Evolutionary conservation across 2,797 vertebrate species (phyloP).

Genomic region (Melanotaenia maccullochi): DNA sequence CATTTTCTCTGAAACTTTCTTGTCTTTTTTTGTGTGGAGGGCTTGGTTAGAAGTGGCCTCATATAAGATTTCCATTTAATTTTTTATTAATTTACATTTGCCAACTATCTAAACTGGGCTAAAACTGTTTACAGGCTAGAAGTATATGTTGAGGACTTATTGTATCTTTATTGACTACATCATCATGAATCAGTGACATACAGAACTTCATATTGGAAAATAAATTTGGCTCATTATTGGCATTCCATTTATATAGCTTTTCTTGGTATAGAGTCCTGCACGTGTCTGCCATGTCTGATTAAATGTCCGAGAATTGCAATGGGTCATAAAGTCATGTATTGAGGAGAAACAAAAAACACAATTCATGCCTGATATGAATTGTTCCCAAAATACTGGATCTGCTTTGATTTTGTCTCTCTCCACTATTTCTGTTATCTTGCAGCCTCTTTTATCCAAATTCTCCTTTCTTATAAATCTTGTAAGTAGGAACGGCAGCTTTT

Average conservation of each 20-base stretch:
- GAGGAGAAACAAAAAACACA: conserved; percentile 62
- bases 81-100: conserved; percentile 61
- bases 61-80: conserved; percentile 61
- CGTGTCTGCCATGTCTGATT: conserved; percentile 76
- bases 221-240: conserved; percentile 56
- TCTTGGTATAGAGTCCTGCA: conserved; percentile 78
- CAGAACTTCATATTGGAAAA: conserved; percentile 25
- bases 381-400: conserved; percentile 87
- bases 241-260: conserved; percentile 61
- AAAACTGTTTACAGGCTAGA: conserved; percentile 41
- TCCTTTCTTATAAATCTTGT: conserved; percentile 99
- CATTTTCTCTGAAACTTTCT: conserved; percentile 66
- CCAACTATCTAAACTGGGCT: conserved; percentile 49
- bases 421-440: conserved; percentile 99
- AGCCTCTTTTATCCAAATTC: conserved; percentile 99
- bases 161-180: conserved; percentile 35
- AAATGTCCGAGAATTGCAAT: conserved; percentile 68
- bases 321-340: conserved; percentile 72
- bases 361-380: conserved; percentile 80
- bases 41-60: conserved; percentile 77
- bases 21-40: conserved; percentile 69
- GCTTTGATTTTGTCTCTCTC: conserved; percentile 99
- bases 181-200: conserved; percentile 21
- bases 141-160: conserved; percentile 25
- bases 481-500: conserved; percentile 97